Evolutionary conservation across 2,888 invertebrate species (phyloP).

Genomic region (Stenichneumon culpator): DNA sequence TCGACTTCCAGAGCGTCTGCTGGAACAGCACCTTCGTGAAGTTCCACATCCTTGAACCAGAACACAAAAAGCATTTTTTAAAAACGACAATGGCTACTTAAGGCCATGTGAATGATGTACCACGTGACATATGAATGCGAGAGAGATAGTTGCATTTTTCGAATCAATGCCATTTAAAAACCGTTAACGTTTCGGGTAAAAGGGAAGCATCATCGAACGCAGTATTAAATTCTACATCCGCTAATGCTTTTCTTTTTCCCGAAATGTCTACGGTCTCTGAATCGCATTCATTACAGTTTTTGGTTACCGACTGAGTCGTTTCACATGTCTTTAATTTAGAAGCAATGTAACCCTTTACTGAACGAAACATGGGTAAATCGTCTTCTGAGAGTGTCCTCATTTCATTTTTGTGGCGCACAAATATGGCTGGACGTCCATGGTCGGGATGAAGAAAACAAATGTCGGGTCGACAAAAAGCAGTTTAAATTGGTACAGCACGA

Average conservation of each 20-base stretch:
- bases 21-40: slow-evolving; percentile 87
- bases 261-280: too few relatives aligned
- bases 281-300: too few relatives aligned
- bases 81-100: not conserved
- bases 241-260: too few relatives aligned
- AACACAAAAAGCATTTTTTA: slow-evolving; percentile 32
- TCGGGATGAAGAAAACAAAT: not conserved
- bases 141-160: too few relatives aligned
- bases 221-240: too few relatives aligned
- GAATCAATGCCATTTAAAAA: too few relatives aligned
- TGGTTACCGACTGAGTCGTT: too few relatives aligned
- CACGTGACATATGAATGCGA: too few relatives aligned
- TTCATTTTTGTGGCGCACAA: not conserved
- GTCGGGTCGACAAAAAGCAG: not conserved
- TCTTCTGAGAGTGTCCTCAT: not conserved
- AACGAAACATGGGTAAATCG: not conserved
- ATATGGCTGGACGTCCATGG: not conserved
- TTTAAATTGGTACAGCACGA: not conserved
- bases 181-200: too few relatives aligned
- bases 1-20: slow-evolving; percentile 87
- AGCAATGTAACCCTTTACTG: not conserved
- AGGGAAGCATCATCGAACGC: too few relatives aligned
- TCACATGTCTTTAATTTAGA: too few relatives aligned
- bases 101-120: too few relatives aligned
- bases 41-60: slow-evolving; percentile 81